Percentiles rank a stretch among this genome's conserved stretches.
phyloP scores from a whole-genome alignment of 2,797 vertebrate genomes.

The Cuculus canorus region DNA sequence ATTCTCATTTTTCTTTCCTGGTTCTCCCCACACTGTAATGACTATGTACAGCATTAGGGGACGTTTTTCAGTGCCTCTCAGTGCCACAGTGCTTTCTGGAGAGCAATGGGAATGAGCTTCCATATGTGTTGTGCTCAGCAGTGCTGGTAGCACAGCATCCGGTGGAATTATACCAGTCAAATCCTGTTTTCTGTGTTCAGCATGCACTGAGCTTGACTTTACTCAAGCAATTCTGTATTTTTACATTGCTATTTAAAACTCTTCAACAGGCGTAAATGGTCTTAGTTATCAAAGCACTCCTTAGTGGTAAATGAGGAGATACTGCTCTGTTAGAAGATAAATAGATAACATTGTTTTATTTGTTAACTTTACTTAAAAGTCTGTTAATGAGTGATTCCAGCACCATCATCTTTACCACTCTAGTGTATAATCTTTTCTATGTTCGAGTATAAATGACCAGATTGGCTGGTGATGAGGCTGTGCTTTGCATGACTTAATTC shows the following conservation, averaged over 20 bases:
- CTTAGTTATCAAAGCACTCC: neutral
- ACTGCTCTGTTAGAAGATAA: neutral
- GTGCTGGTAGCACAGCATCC: neutral
- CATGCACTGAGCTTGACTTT: neutral
- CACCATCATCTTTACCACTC: neutral
- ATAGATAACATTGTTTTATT: conserved; percentile 2
- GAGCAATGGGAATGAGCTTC: neutral
- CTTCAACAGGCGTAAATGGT: neutral
- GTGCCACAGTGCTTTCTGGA: neutral
- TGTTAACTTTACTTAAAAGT: conserved; percentile 47
- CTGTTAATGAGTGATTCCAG: conserved; percentile 16
- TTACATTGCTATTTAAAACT: neutral
- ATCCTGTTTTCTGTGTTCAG: neutral
- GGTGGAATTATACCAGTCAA: neutral
- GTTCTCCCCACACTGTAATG: neutral
- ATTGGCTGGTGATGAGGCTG: conserved; percentile 46
- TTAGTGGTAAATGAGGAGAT: conserved; percentile 8
- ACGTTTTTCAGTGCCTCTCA: neutral
- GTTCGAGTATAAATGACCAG: conserved; percentile 32
- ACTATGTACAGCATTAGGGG: neutral
- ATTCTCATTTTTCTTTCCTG: neutral
- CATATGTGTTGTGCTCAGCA: neutral
- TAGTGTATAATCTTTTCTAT: conserved; percentile 2
- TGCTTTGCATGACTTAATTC: conserved; percentile 52
- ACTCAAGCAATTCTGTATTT: neutral